Evolutionary conservation across 2,797 vertebrate genomes (phyloP).

Genomic region (Hyperoplus immaculatus): DNA sequence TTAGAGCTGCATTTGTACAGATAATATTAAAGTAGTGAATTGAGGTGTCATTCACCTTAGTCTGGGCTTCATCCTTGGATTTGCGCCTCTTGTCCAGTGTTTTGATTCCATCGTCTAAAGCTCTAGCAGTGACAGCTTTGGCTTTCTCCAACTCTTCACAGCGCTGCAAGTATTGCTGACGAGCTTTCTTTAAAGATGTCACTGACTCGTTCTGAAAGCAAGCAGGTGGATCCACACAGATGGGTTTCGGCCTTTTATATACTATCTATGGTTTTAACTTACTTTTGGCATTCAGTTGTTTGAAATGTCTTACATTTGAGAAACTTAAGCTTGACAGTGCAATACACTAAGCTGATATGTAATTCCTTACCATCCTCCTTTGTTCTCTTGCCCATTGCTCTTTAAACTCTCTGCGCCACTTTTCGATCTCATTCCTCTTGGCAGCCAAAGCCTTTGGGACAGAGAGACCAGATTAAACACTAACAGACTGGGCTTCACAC

Average conservation of each 20-base stretch:
- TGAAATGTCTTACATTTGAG: conserved; percentile 7
- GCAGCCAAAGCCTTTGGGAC: conserved; percentile 87
- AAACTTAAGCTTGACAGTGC: conserved; percentile 28
- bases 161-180: conserved; percentile 90
- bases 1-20: background rate
- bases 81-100: conserved; percentile 92
- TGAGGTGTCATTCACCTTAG: conserved; percentile 82
- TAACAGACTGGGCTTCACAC: background rate
- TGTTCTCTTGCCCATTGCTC: conserved; percentile 93
- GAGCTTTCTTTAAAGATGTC: conserved; percentile 88
- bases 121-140: conserved; percentile 84
- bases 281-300: conserved; percentile 5
- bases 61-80: conserved; percentile 90
- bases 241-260: background rate
- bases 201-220: conserved; percentile 86
- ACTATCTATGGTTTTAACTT: too few relatives aligned
- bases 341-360: conserved; percentile 18
- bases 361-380: conserved; percentile 89
- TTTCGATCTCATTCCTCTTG: conserved; percentile 94
- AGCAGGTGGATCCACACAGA: conserved; percentile 1
- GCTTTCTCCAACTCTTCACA: conserved; percentile 91
- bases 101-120: conserved; percentile 87
- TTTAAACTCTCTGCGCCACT: conserved; percentile 95
- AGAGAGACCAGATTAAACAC: conserved; percentile 44
- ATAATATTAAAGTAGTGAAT: background rate